Base-by-base conservation (phyloP, 2,113 vertebrate species). In the Promerops cafer region DNA sequence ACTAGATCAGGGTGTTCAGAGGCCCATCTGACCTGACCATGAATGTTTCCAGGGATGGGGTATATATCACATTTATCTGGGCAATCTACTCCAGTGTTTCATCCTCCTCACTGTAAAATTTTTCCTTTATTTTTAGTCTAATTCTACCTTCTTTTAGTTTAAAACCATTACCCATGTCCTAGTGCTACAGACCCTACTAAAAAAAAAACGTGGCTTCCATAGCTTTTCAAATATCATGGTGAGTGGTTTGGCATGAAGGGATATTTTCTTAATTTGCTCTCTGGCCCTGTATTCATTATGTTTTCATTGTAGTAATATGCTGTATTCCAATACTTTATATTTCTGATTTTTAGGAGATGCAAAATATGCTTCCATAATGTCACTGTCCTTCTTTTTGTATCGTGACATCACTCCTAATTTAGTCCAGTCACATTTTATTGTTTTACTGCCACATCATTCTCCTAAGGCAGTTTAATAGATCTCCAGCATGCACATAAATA, bases 71-170 rank as follows among this genome's bases (percentile, higher is more conserved):
- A 10, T 60, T 50, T 47, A 13, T 40, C 26, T 66, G 19, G 30
- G 26, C 14, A 83, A 69, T 4, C 2, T 47, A 17, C 40, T 40
- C 11, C 30, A 47, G 14, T 31, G 26, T 54, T 76, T 76, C 24
- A 40, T 39, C 5, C 24, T 39, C 14, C 14, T 35, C 4, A 40
- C 1, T 47, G 30, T 11, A 74, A 40, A 3, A 0, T 8, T 15
- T 64, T 50, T 66, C 14, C 7, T 53, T 59, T 75, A 26, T 60
- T 45, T 68, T 26, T 40, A 13, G 11, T 27, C 14, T 47, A 54
- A 42, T 61, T 54, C 40, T 69, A 42, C 14, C 4, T 4, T 42
- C 6, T 49, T 40, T 76, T 13, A 22, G 3, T 60, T 53, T 40
- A 47, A 82, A 75, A 45, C 11, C 4, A 17, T 89, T 50, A 33